These are phyloP conservation scores for Daboia siamensis DNA, from an alignment of 2,113 vertebrate species.

Conservation along the genomic window DNA sequence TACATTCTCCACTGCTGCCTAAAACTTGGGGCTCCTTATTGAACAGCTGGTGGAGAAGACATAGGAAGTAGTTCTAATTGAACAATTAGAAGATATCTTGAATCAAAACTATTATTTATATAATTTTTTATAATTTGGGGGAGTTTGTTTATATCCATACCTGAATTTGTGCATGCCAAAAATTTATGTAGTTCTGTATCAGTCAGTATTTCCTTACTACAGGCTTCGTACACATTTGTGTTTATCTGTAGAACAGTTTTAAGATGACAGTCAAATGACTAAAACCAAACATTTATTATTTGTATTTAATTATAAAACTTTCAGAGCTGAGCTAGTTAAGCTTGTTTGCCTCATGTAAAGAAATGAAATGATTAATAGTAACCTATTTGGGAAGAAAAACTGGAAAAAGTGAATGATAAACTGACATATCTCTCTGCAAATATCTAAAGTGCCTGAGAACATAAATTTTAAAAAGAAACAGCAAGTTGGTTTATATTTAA, in stretches of 20 bases:
- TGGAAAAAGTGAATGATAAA: not conserved
- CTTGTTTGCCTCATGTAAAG: not conserved
- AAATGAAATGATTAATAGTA: not conserved
- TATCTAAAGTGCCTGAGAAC: not conserved
- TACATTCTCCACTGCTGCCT: not conserved
- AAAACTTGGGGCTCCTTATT: not conserved
- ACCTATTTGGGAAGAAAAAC: not conserved
- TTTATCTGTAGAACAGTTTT: not conserved
- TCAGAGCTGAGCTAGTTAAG: not conserved
- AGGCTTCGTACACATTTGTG: not conserved
- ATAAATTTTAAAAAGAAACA: not conserved
- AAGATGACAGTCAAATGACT: not conserved
- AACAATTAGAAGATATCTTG: not conserved
- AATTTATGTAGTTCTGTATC: not conserved
- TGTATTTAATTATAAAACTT: not conserved
- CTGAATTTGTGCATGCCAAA: not conserved
- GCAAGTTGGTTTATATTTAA: not conserved
- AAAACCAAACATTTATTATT: not conserved
- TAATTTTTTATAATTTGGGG: not conserved
- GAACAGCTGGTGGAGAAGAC: not conserved
- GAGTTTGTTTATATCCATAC: not conserved
- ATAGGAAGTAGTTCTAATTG: not conserved
- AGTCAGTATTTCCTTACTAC: not conserved
- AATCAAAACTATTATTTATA: not conserved
- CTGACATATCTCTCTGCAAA: not conserved